phyloP scores from a whole-genome alignment of 2,888 invertebrate species.

The Drosophila mimetica region DNA sequence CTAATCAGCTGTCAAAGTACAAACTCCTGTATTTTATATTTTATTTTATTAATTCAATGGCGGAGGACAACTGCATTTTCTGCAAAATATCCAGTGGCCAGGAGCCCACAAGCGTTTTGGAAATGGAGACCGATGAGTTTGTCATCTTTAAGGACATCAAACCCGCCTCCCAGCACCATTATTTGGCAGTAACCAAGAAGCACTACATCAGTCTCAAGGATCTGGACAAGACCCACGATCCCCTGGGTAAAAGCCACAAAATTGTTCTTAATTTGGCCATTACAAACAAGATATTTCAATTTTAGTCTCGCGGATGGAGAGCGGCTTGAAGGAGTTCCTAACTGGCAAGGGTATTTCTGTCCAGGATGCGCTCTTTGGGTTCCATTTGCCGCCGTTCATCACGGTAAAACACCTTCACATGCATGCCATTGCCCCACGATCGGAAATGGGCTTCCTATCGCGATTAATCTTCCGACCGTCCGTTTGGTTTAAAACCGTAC shows the following conservation, averaged over 20 bases:
- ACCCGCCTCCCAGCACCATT: slow-evolving; percentile 92
- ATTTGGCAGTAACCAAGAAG: slow-evolving; percentile 90
- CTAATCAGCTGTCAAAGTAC: slow-evolving; percentile 5
- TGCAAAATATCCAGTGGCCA: slow-evolving; percentile 89
- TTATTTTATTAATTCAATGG: no score
- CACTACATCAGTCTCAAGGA: slow-evolving; percentile 91
- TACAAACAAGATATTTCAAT: no score
- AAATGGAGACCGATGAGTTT: slow-evolving; percentile 90
- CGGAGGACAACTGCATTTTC: slow-evolving; percentile 87
- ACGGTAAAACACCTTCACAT: slow-evolving; percentile 92
- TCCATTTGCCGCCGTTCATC: slow-evolving; percentile 96
- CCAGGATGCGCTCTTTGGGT: slow-evolving; percentile 88
- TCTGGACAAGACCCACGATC: slow-evolving; percentile 88
- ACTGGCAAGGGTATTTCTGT: slow-evolving; percentile 84
- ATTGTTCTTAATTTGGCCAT: no score
- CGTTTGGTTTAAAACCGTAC: slow-evolving; percentile 94
- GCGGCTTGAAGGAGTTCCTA: slow-evolving; percentile 85
- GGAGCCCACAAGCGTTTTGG: slow-evolving; percentile 86
- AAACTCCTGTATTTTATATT: not conserved
- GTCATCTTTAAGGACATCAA: slow-evolving; percentile 93
- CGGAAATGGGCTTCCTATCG: slow-evolving; percentile 89
- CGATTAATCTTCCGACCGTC: slow-evolving; percentile 89
- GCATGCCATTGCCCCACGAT: slow-evolving; percentile 92
- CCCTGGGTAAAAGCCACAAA: slow-evolving; percentile 86
- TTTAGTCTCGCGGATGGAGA: slow-evolving; percentile 89